Evolutionary conservation across 2,113 vertebrate species (phyloP).

Genomic region (Calidris pygmaea): DNA sequence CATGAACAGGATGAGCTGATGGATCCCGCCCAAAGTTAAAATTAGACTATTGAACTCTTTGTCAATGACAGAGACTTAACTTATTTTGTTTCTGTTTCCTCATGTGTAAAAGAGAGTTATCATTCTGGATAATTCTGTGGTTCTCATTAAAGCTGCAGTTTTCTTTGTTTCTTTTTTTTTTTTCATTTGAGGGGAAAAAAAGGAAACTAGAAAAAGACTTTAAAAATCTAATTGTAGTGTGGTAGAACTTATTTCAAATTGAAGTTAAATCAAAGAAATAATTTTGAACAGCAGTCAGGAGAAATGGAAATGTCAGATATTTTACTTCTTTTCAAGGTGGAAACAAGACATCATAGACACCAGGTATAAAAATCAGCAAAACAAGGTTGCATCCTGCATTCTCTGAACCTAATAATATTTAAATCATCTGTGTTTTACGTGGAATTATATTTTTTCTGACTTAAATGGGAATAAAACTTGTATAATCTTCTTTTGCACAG

Average conservation of each 20-base stretch:
- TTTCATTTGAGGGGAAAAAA: neutral
- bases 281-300: neutral
- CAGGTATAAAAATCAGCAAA: neutral
- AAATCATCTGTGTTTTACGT: neutral
- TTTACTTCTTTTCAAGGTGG: neutral
- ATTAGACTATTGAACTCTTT: neutral
- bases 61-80: too few species aligned
- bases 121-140: neutral
- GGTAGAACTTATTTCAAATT: neutral
- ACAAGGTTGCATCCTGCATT: neutral
- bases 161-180: neutral
- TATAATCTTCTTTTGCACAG: neutral
- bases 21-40: neutral
- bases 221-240: neutral
- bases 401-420: neutral
- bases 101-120: neutral
- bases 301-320: neutral
- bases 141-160: neutral
- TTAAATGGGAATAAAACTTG: neutral
- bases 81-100: neutral
- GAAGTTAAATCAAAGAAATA: neutral
- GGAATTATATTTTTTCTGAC: neutral
- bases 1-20: fast-evolving
- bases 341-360: neutral
- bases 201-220: neutral